Conservation (phyloP, 2,797 vertebrate species). For the Parotocinclus haroldoi region DNA sequence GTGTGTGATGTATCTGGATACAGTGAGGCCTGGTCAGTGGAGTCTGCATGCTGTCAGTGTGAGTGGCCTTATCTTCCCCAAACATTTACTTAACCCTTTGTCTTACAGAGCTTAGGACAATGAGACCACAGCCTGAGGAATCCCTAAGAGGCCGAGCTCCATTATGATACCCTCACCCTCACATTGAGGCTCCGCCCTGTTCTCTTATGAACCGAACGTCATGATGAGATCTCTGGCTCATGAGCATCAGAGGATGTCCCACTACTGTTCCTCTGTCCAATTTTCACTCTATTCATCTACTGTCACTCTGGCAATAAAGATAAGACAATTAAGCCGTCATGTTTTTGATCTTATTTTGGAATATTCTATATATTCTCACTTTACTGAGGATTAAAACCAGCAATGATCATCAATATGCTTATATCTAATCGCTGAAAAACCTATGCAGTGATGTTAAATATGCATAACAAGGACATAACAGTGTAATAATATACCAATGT, state of each 20-base stretch:
- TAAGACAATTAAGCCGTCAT: constrained; percentile 3
- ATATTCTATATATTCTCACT: not conserved
- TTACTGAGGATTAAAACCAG: constrained; percentile 15
- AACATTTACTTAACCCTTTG: constrained; percentile 87
- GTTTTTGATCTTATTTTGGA: constrained; percentile 4
- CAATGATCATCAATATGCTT: constrained; percentile 1
- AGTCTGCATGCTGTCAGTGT: constrained; percentile 82
- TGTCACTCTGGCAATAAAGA: not conserved
- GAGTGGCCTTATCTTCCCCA: constrained; percentile 81
- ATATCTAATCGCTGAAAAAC: constrained; percentile 15
- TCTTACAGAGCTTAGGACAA: constrained; percentile 78
- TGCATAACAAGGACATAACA: not conserved
- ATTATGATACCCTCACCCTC: constrained; percentile 38
- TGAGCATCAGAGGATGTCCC: constrained; percentile 19
- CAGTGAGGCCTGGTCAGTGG: constrained; percentile 70
- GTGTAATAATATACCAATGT: not conserved
- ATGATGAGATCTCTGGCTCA: constrained; percentile 23
- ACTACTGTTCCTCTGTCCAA: not conserved
- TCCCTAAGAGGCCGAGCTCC: constrained; percentile 52
- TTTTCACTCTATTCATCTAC: not conserved
- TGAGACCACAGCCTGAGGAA: constrained; percentile 63
- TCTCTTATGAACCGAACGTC: constrained; percentile 29
- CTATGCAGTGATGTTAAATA: not conserved
- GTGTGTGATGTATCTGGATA: constrained; percentile 68
- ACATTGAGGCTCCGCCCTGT: constrained; percentile 39